phyloP scores from a whole-genome alignment of 1,140 invertebrate genomes.

The Radopholus similis region DNA sequence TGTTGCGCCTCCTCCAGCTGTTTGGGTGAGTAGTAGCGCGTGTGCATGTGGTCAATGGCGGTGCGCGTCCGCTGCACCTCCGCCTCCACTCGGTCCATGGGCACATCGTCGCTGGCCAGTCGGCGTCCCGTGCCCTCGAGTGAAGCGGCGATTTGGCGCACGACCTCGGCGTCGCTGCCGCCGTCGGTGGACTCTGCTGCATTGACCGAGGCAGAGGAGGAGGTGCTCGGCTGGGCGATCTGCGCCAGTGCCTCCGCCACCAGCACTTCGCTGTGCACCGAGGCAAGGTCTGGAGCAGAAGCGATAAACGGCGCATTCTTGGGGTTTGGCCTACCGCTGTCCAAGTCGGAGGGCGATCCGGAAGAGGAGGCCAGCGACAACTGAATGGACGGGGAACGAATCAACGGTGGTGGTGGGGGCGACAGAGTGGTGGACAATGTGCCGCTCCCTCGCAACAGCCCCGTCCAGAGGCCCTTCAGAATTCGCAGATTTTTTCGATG shows the following conservation, averaged over 20 bases:
- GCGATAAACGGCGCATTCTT: too few species aligned
- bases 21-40: conserved; percentile 14
- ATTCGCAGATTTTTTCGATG: too few species aligned
- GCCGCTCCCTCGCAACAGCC: too few species aligned
- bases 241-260: conserved; percentile 17
- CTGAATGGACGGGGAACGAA: conserved; percentile 2
- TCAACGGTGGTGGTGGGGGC: too few species aligned
- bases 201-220: background rate
- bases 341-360: conserved; percentile 14
- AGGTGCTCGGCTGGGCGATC: background rate
- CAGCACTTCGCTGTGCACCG: conserved; percentile 32
- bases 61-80: conserved; percentile 4
- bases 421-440: too few species aligned
- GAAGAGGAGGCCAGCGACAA: conserved; percentile 18
- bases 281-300: conserved; percentile 32
- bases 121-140: background rate
- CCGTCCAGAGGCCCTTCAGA: too few species aligned
- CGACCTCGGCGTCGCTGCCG: background rate
- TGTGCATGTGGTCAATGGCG: conserved; percentile 7
- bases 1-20: conserved; percentile 9
- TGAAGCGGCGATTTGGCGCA: conserved; percentile 1
- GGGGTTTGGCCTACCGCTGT: too few species aligned
- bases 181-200: background rate
- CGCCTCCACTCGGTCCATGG: conserved; percentile 8
- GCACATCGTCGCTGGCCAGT: background rate